Evolutionary conservation across 1,140 invertebrate genomes (phyloP), one percentile per base, ranked within the genome.

Genomic region (Trichonephila inaurata): DNA sequence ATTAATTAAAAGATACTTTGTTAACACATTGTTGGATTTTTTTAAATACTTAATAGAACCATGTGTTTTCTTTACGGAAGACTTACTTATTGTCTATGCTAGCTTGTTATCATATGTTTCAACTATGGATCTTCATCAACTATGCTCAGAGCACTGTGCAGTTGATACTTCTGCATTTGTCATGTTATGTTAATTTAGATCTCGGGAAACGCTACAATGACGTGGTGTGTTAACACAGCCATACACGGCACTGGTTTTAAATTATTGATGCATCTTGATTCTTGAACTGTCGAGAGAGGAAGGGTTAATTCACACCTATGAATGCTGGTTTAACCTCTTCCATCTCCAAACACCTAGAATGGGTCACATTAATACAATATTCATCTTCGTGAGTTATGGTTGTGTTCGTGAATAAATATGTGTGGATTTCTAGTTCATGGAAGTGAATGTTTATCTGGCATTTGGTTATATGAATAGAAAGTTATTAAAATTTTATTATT

Each of bases 121-220:
- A 77, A 77, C 33, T 77, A 40, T 18, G 24, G 6, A 40, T 7
- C 82, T 58, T 10, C 82, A 58, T 83, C 58, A 58, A 24, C 44
- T 83, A 83, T 24, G 19, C 82, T 16, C 2, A 18, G 16, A 44
- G 51, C 40, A 58, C 44, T 51, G 28, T 21, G 28, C 60, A n/a
- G 18, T 87, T 58, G 10, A 62, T 64, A n/a, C 21, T 24, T 44
- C 85, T 60, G 85, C 58, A 87, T 87, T 87, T 87, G 85, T 87
- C 61, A 87, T 87, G 85, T 64, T 87, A 87, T 87, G 85, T 58
- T 62, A 87, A 87, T 87, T 40, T 87, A 64, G 28, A 60, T 64
- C 85, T 87, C 28, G 10, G 85, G 85, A 62, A 33, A 61, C 28
- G 85, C 21, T 40, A 24, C 58, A 28, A 61, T 87, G 85, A 87